Conservation (phyloP, 2,797 vertebrate species). For the Ambastaia sidthimunki region DNA sequence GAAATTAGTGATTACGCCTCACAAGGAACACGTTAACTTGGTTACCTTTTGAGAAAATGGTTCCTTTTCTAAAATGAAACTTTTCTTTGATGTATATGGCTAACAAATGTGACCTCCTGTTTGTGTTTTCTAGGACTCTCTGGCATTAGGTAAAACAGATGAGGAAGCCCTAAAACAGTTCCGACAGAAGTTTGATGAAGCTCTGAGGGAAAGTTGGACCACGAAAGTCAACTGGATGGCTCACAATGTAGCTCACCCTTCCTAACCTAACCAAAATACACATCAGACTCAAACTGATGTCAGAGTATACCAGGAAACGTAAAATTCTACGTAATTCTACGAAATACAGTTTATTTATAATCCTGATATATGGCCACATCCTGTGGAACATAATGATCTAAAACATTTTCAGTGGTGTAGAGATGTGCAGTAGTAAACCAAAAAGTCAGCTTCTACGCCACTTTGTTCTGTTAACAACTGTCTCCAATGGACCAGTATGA, state of each 20-base stretch:
- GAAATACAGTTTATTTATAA: constrained; percentile 27
- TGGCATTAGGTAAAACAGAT: constrained; percentile 95
- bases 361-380: background rate
- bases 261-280: constrained; percentile 73
- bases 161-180: constrained; percentile 98
- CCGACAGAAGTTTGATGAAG: constrained; percentile 98
- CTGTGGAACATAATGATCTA: background rate
- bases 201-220: constrained; percentile 97
- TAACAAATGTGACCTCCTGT: background rate
- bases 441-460: background rate
- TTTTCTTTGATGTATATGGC: too few relatives aligned
- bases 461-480: background rate
- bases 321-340: constrained; percentile 3
- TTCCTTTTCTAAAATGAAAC: too few relatives aligned
- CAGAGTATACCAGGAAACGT: constrained; percentile 23
- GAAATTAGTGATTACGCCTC: too few relatives aligned
- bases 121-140: constrained; percentile 83
- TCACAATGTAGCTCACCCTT: constrained; percentile 94
- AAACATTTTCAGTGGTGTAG: background rate
- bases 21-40: too few relatives aligned
- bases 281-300: constrained; percentile 35
- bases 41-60: too few relatives aligned
- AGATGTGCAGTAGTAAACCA: background rate
- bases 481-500: constrained; percentile 10
- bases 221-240: constrained; percentile 99